Conservation (phyloP, 2,888 invertebrate genomes). For the Drosophila borealis region DNA sequence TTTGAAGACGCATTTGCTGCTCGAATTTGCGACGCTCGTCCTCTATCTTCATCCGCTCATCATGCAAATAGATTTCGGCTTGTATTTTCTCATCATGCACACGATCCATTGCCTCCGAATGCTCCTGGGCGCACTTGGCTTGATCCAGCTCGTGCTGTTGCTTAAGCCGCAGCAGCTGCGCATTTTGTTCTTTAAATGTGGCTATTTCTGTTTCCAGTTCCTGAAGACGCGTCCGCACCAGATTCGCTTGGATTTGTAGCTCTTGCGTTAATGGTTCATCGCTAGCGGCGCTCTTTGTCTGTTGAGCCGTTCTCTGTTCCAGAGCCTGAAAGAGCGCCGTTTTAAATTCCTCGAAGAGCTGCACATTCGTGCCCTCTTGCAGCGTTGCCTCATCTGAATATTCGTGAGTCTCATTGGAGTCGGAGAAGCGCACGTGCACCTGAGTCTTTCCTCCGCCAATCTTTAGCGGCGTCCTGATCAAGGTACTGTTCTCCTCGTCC, state of each 20-base stretch:
- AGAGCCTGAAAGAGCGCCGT: constrained; percentile 73
- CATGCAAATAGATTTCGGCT: constrained; percentile 88
- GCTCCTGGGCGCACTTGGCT: constrained; percentile 88
- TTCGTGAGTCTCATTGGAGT: constrained; percentile 75
- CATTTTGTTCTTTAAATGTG: constrained; percentile 86
- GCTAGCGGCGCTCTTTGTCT: constrained; percentile 2
- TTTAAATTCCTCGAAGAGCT: constrained; percentile 78
- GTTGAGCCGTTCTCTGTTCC: constrained; percentile 56
- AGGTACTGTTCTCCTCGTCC: constrained; percentile 23
- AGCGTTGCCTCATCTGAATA: constrained; percentile 63
- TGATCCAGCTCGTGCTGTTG: constrained; percentile 88
- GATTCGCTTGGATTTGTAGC: constrained; percentile 67
- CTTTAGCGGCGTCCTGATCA: constrained; percentile 50
- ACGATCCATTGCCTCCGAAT: constrained; percentile 86
- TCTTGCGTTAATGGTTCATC: constrained; percentile 59
- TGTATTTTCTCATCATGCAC: constrained; percentile 89
- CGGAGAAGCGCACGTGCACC: constrained; percentile 76
- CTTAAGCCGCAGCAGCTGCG: constrained; percentile 86
- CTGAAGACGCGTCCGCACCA: constrained; percentile 86
- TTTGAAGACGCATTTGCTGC: constrained; percentile 89
- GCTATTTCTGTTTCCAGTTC: constrained; percentile 89
- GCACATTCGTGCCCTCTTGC: constrained; percentile 53
- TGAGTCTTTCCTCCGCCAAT: constrained; percentile 49
- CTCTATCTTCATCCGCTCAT: constrained; percentile 89
- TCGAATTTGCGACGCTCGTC: constrained; percentile 89